Base-by-base conservation (phyloP, 2,113 vertebrate species). In the Mirounga angustirostris region DNA sequence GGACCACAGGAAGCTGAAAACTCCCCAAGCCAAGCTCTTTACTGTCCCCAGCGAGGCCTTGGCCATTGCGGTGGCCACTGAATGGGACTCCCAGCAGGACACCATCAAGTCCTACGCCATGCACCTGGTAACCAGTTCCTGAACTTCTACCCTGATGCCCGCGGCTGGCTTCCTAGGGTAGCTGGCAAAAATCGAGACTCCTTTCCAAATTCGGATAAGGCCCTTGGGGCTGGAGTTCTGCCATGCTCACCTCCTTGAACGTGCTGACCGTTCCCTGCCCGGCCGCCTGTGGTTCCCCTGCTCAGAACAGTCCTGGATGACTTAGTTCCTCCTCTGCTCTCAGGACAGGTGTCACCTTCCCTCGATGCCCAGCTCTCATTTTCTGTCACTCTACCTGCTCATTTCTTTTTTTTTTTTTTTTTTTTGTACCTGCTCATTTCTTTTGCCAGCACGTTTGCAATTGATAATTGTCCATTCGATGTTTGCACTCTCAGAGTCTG, bases 71-170 rank as follows among this genome's bases (percentile, higher is more conserved):
- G 99, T 99, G 91, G 99, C 99, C 30, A 99, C 99, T 0, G 99
- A 99, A 59, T 99, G 99, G 99, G 99, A 99, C 78, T 98, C 99
- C 96, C 99, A 99, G 98, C 99, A 97, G 83, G 99, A 99, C 92
- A 99, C 99, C 5, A 99, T 99, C 95, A 99, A 99, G 98, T 99
- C 99, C 98, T 99, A 99, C 99, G 99, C 99, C 0, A 99, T 99
- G 99, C 99, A 99, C 36, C 96, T 99, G 99, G 99, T 99, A 98
- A 96, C 97, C 24, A 61, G 56, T 16, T 78, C 71, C 0, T 0
- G 7, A 2, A 58, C 86, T 30, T 52, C 2, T 1, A 40, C 82
- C 46, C 58, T 28, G 18, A 19, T 43, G 58, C 86, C 40, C 26
- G 5, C 88, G 8, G 7, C 33, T 16, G 58, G 54, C 81, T 84